phyloP scores from a whole-genome alignment of 2,113 vertebrate species.

The Sarotherodon lohbergeri region DNA sequence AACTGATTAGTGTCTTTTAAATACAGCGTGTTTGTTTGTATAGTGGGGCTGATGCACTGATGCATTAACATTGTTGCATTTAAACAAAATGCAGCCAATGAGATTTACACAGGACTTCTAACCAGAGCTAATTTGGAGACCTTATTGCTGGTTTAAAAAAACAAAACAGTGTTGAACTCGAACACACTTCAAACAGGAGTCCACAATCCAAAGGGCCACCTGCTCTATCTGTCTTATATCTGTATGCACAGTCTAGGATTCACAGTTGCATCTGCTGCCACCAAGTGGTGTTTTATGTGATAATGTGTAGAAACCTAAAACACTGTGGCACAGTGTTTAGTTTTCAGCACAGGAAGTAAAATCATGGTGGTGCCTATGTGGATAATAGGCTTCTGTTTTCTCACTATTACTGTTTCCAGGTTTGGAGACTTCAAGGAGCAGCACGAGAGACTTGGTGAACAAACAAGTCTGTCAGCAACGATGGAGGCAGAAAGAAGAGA shows the following conservation, averaged over 20 bases:
- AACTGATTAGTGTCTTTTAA: not conserved
- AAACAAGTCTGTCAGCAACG: slow-evolving; percentile 10
- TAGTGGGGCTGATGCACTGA: not conserved
- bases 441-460: slow-evolving; percentile 49
- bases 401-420: slow-evolving; percentile 55
- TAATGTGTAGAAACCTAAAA: not conserved
- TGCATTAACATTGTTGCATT: not conserved
- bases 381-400: not conserved
- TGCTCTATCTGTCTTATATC: not conserved
- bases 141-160: not conserved
- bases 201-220: not conserved
- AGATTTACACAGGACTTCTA: not conserved
- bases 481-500: slow-evolving; percentile 59
- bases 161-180: not conserved
- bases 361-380: not conserved
- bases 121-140: not conserved
- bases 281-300: not conserved
- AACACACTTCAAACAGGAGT: not conserved
- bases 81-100: not conserved
- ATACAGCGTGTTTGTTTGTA: not conserved
- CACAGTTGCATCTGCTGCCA: not conserved
- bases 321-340: not conserved
- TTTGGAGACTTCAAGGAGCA: slow-evolving; percentile 77
- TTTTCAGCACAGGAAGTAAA: not conserved
- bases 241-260: not conserved